These are phyloP conservation scores for Elanus axillaris DNA, from an alignment of 2,113 vertebrate species.

Conservation along the genomic window DNA sequence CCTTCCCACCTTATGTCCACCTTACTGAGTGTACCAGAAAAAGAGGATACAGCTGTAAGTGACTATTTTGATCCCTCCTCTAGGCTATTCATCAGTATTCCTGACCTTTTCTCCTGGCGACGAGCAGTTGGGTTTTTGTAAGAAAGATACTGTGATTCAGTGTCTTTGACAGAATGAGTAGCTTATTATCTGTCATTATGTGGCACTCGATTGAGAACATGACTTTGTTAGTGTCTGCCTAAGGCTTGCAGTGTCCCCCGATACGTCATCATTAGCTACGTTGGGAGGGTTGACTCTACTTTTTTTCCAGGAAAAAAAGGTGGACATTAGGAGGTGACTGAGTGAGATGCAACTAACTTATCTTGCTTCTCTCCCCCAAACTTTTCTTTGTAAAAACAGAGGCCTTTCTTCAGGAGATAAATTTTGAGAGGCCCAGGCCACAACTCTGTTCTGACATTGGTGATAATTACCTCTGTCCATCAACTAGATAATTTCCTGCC, in stretches of 20 bases:
- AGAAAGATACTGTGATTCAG: background rate
- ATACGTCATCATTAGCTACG: background rate
- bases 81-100: background rate
- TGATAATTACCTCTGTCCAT: background rate
- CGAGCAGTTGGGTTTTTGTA: background rate
- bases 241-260: background rate
- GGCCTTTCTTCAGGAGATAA: background rate
- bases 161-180: background rate
- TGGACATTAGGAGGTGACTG: background rate
- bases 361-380: background rate
- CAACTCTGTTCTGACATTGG: background rate
- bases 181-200: background rate
- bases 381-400: background rate
- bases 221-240: background rate
- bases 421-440: background rate
- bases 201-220: fast-evolving
- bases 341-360: background rate
- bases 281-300: background rate
- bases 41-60: background rate
- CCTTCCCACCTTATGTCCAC: background rate
- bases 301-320: background rate
- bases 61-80: background rate
- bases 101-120: background rate
- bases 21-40: background rate
- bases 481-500: background rate